Evolutionary conservation across 2,797 vertebrate genomes (phyloP).

Genomic region (Falco biarmicus): DNA sequence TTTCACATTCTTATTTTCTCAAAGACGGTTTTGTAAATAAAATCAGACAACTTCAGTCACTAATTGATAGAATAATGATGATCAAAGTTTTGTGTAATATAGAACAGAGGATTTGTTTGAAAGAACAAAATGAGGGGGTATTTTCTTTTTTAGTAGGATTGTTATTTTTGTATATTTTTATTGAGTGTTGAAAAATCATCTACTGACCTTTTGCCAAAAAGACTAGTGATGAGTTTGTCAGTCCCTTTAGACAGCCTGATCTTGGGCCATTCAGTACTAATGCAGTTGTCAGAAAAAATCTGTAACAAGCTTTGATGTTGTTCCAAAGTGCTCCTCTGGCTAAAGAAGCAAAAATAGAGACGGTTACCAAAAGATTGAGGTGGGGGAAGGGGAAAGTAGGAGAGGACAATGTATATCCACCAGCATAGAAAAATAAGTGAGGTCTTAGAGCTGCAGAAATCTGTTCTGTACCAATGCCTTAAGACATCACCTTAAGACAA

Average conservation of each 20-base stretch:
- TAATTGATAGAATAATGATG: not conserved
- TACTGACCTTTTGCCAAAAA: not conserved
- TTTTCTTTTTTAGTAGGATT: not conserved
- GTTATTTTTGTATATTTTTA: not conserved
- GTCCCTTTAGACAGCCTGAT: conserved; percentile 1
- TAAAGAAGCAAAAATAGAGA: not conserved
- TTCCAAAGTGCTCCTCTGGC: not conserved
- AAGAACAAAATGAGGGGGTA: not conserved
- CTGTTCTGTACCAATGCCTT: not conserved
- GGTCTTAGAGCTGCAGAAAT: not conserved
- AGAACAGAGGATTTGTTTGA: not conserved
- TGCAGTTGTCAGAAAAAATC: conserved; percentile 34
- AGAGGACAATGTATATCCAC: not conserved
- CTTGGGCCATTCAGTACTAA: conserved; percentile 20
- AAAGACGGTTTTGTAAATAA: not conserved
- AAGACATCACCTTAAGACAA: not conserved
- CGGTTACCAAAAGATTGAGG: not conserved
- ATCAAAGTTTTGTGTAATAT: not conserved
- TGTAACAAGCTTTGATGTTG: not conserved
- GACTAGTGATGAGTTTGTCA: not conserved
- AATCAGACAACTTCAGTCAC: not conserved
- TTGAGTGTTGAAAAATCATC: not conserved
- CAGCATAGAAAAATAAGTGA: not conserved
- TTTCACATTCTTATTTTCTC: not conserved
- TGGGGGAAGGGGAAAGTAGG: not conserved